A percentile compares a stretch with the other conserved stretches of the same genome.
Conservation (phyloP, 2,113 vertebrate species). For the Osmerus eperlanus region DNA sequence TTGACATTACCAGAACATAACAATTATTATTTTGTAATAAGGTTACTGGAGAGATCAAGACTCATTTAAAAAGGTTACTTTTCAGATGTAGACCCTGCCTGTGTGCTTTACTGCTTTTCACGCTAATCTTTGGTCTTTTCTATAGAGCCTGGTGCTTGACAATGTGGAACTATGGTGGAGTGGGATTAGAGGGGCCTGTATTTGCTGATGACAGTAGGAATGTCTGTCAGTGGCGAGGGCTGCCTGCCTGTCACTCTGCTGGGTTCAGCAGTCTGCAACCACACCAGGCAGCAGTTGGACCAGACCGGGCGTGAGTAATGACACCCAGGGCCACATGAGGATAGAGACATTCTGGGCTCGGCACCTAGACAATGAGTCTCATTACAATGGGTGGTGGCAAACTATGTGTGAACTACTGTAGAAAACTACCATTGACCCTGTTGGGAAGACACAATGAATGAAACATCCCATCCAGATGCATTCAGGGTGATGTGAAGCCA, state of each 20-base stretch:
- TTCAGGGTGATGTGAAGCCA: too few relatives aligned
- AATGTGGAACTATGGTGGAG: constrained; percentile 42
- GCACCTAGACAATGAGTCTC: too few relatives aligned
- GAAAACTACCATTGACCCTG: too few relatives aligned
- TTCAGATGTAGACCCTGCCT: not conserved
- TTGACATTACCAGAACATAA: too few relatives aligned
- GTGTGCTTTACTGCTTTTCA: not conserved
- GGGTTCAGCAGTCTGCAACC: constrained; percentile 70
- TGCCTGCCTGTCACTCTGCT: constrained; percentile 59
- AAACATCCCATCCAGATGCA: too few relatives aligned
- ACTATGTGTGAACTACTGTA: too few relatives aligned
- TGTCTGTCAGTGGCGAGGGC: constrained; percentile 56
- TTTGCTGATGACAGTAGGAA: constrained; percentile 71
- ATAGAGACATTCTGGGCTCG: too few relatives aligned
- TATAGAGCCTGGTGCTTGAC: constrained; percentile 18
- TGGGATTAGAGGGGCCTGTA: constrained; percentile 63
- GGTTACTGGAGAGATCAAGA: too few relatives aligned
- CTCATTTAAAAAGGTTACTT: too few relatives aligned
- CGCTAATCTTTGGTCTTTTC: not conserved
- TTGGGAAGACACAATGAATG: too few relatives aligned
- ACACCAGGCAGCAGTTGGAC: constrained; percentile 8
- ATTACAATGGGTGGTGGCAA: too few relatives aligned
- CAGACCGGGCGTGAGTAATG: constrained; percentile 57
- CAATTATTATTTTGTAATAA: too few relatives aligned
- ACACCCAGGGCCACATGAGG: constrained; percentile 13